Percentiles rank a stretch among this genome's conserved stretches.
Evolutionary conservation across 2,113 vertebrate genomes (phyloP).

Genomic region (Lynx canadensis): DNA sequence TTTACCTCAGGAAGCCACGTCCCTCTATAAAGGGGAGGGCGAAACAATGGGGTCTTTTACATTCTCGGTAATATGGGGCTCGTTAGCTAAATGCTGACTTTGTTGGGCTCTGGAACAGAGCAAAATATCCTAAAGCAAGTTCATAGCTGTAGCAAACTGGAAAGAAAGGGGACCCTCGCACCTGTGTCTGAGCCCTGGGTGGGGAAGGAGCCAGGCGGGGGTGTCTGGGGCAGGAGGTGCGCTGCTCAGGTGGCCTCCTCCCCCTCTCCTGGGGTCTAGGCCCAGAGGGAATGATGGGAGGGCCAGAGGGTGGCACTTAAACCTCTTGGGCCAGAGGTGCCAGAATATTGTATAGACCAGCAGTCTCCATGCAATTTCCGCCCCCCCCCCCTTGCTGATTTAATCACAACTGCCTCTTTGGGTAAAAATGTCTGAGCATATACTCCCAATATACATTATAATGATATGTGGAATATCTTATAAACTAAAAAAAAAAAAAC

Average conservation of each 20-base stretch:
- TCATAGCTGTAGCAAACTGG: neutral
- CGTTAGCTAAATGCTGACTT: conserved; percentile 66
- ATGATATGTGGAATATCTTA: neutral
- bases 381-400: neutral
- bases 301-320: neutral
- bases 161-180: conserved; percentile 3
- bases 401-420: neutral
- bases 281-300: neutral
- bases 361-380: neutral
- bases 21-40: conserved; percentile 26
- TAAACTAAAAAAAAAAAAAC: neutral
- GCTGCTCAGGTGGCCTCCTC: neutral
- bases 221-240: neutral
- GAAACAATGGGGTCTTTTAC: conserved; percentile 70
- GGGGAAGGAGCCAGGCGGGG: neutral
- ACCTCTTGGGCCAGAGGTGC: neutral
- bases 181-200: neutral
- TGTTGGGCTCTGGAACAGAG: conserved; percentile 55
- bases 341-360: neutral
- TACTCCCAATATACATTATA: neutral
- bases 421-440: neutral
- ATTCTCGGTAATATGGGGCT: conserved; percentile 31
- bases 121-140: conserved; percentile 47
- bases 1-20: conserved; percentile 51
- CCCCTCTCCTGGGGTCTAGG: no score